Evolutionary conservation across 2,797 vertebrate species (phyloP).

Genomic region (Menidia menidia): DNA sequence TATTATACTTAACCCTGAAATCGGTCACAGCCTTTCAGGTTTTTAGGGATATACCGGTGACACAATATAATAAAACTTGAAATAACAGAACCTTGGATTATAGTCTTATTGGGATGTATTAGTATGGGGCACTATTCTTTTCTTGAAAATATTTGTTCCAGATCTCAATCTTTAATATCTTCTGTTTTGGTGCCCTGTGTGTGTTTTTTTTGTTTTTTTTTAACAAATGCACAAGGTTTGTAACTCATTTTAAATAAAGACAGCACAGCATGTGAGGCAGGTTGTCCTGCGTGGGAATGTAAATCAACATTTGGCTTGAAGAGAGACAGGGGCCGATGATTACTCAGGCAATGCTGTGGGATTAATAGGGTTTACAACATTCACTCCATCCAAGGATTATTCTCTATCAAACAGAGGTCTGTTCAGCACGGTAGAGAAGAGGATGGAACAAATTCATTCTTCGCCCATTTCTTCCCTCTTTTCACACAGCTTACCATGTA

Average conservation of each 20-base stretch:
- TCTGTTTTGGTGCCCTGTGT: background rate
- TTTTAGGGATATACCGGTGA: slow-evolving; percentile 12
- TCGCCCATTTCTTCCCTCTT: slow-evolving; percentile 59
- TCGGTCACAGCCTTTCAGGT: slow-evolving; percentile 32
- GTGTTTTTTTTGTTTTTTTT: slow-evolving; percentile 11
- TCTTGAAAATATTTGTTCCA: slow-evolving; percentile 5
- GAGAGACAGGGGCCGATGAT: slow-evolving; percentile 36
- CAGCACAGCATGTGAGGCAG: slow-evolving; percentile 12
- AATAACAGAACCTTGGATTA: slow-evolving; percentile 37
- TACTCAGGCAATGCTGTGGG: slow-evolving; percentile 36
- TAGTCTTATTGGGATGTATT: slow-evolving; percentile 11
- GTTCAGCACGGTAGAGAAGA: slow-evolving; percentile 53
- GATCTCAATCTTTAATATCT: background rate
- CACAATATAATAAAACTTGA: slow-evolving; percentile 49
- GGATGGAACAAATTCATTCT: slow-evolving; percentile 62
- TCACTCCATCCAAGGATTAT: slow-evolving; percentile 51
- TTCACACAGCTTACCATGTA: slow-evolving; percentile 60
- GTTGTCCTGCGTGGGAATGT: slow-evolving; percentile 39
- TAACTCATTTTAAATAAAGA: slow-evolving; percentile 18
- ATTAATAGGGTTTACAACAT: slow-evolving; percentile 59
- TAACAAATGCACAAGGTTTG: background rate
- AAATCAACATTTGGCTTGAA: slow-evolving; percentile 32
- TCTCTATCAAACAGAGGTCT: slow-evolving; percentile 64
- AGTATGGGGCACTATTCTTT: slow-evolving; percentile 5
- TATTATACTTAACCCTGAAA: slow-evolving; percentile 36